Evolutionary conservation across 2,888 invertebrate genomes (phyloP), one percentile per base, ranked within the genome.

Genomic region (Sinelater perroti): DNA sequence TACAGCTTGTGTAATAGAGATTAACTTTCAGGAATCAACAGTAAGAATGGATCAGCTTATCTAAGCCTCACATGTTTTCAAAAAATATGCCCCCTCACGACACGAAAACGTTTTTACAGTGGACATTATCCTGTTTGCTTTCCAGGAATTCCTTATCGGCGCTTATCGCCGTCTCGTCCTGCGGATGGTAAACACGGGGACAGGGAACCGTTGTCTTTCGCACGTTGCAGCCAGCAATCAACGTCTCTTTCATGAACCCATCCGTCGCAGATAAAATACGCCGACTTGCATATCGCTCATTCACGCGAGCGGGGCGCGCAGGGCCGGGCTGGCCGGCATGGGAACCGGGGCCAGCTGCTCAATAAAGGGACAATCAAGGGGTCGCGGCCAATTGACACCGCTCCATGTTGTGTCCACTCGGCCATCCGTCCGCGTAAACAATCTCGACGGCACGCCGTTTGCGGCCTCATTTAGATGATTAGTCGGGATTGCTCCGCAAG

Each of bases 381-480:
- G 59, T 59, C 64, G 59, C 30, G 56, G 52, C 45, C 60, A 64
- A 64, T 64, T 62, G 64, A 64, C 64, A 61, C 56, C 56, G 62
- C 58, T 64, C 62, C 54, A 55, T 56, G 51, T 60, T 56, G 50
- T 56, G 58, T 56, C 54, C 56, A 60, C 60, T 60, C 57, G 44
- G 49, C 56, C 40, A 51, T 56, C 46, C 51, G 47, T 56, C 46
- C 51, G 47, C 52, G 57, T 57, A 57, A 57, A 57, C 57, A 57
- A 57, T 57, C 57, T 47, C 42, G 30, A 57, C 57, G 46, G 31
- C 52, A 47, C 38, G 38, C 51, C 30, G 52, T 57, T 57, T 57
- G 42, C 42, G 57, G 47, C 47, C 47, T 46, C 47, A 57, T 57
- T 46, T 57, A 57, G 47, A 57, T 52, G 52, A 46, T 52, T 57